Evolutionary conservation across 2,888 invertebrate genomes (phyloP), one percentile per base, ranked within the genome.

Genomic region (Polymixis lichenea): DNA sequence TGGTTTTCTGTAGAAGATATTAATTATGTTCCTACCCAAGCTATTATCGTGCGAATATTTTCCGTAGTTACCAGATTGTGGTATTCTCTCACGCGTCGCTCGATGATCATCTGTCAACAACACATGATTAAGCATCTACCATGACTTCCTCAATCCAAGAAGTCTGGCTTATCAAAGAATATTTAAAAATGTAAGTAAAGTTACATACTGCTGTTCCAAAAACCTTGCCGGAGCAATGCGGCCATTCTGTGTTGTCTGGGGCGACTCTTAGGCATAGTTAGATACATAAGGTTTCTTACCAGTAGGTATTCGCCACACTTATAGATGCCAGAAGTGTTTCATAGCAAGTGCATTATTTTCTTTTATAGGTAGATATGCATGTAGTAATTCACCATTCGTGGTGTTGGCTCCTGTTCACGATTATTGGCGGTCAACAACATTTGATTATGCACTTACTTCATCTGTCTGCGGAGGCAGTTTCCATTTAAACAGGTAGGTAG

Each of bases 101-200:
- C 46, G 49, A 51, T 51, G 56, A n/a, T 49, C 8, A 56, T 73
- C 84, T 86, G 86, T 83, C 75, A 83, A 85, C 84, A 78, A 86
- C 46, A 80, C 43, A 49, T 62, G 15, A 56, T 79, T 76, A 86
- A 58, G 71, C 69, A 64, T 69, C 70, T 75, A 74, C 77, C 68
- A 65, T 38, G 38, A 49, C 53, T 53, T 43, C 56, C 64, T 28
- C 65, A 28, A 55, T 56, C 55, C 28, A 38, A 7, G 17, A 60
- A 75, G 46, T 60, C 60, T 28, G 38, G 25, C 46, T 74, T 53
- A 43, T 58, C 25, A 38, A 38, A 22, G 1, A 17, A 77, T 43
- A 32, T 46, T 38, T 17, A 28, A 53, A n/a, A 78, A 58, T 75
- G 2, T n/a, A 38, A 55, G 28, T 56, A 51, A 7, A 8, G 1